A percentile compares a stretch with the other conserved stretches of the same genome.
Evolutionary conservation across 2,113 vertebrate species (phyloP).

Genomic region (Cavia aperea): DNA sequence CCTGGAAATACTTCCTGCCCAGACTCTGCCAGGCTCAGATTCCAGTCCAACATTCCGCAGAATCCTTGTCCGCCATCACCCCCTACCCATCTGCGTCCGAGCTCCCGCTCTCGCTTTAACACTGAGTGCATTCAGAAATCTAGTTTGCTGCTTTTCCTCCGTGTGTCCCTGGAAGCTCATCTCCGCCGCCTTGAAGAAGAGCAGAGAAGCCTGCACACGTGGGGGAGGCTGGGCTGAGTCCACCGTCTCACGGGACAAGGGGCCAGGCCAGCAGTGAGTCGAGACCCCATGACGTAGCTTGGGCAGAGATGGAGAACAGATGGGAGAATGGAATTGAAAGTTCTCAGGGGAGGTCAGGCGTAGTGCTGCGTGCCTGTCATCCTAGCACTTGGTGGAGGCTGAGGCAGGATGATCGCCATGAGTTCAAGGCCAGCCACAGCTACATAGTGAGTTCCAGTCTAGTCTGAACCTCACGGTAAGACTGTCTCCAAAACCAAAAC

Average conservation of each 20-base stretch:
- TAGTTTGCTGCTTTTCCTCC: neutral
- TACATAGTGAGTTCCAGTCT: too few relatives aligned
- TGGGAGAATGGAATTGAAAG: neutral
- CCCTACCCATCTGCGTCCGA: constrained; percentile 17
- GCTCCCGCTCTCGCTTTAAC: neutral
- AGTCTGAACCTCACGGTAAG: neutral
- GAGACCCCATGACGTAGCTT: neutral
- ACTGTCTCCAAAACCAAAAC: neutral
- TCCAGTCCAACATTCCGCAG: constrained; percentile 45
- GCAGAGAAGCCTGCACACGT: rapidly evolving
- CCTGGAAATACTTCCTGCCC: constrained; percentile 33
- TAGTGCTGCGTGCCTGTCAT: neutral
- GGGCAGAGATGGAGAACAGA: neutral
- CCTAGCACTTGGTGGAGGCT: neutral
- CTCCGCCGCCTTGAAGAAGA: neutral
- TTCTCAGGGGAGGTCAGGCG: neutral
- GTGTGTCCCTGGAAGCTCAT: neutral
- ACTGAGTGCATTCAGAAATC: neutral
- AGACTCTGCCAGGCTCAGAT: constrained; percentile 37
- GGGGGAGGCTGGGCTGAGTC: neutral
- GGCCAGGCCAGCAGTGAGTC: neutral
- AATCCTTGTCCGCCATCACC: neutral
- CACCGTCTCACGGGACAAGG: rapidly evolving
- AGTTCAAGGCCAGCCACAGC: too few relatives aligned
- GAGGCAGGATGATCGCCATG: neutral